Evolutionary conservation across 2,113 vertebrate genomes (phyloP).

Genomic region (Willisornis vidua): DNA sequence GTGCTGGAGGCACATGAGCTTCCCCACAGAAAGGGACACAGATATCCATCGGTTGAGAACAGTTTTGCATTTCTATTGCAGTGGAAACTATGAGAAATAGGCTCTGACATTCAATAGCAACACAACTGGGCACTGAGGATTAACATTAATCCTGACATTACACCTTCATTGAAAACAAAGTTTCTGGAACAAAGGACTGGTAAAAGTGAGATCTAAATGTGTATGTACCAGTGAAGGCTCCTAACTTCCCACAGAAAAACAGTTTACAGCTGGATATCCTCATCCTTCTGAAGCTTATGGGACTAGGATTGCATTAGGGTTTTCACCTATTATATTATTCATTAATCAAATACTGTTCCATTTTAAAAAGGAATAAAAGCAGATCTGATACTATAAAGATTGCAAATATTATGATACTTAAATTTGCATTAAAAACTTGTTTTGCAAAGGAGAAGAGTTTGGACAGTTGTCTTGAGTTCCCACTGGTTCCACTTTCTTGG

Average conservation of each 20-base stretch:
- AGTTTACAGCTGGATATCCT: neutral
- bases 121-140: neutral
- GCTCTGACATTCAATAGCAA: neutral
- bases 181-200: neutral
- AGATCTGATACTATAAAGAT: neutral
- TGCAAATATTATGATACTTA: neutral
- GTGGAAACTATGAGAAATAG: neutral
- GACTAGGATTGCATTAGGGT: neutral
- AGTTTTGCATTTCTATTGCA: neutral
- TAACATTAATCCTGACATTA: neutral
- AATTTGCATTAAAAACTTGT: neutral
- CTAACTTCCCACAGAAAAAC: neutral
- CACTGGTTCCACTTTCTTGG: neutral
- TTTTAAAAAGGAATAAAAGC: neutral
- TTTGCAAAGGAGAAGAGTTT: neutral
- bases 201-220: neutral
- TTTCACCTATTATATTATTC: neutral
- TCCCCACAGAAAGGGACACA: neutral
- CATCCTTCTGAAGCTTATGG: fast-evolving
- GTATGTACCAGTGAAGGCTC: neutral
- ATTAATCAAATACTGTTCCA: neutral
- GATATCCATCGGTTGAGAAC: neutral
- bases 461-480: neutral
- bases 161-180: neutral
- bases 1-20: neutral